Conservation (phyloP, 2,797 vertebrate genomes). For the Xiphophorus birchmanni region DNA sequence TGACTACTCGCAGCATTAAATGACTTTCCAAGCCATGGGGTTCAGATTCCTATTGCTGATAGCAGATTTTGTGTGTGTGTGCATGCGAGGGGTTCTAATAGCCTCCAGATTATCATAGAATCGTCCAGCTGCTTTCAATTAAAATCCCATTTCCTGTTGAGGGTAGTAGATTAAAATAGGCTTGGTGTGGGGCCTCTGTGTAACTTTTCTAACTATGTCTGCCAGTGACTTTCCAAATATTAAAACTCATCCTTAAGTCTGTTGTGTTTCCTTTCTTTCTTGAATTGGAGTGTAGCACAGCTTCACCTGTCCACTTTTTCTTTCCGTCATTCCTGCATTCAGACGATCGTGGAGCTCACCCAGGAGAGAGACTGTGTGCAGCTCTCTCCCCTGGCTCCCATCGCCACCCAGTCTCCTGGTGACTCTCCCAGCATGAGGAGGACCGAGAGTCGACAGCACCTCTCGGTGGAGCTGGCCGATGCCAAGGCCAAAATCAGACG, state of each 20-base stretch:
- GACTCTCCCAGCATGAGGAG: slow-evolving; percentile 94
- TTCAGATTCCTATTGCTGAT: slow-evolving; percentile 62
- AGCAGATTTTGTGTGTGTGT: slow-evolving; percentile 18
- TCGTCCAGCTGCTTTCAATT: slow-evolving; percentile 75
- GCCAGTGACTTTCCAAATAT: slow-evolving; percentile 22
- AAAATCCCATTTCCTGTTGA: slow-evolving; percentile 77
- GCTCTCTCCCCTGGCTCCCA: slow-evolving; percentile 82
- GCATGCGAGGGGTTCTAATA: slow-evolving; percentile 58
- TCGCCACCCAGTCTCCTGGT: slow-evolving; percentile 85
- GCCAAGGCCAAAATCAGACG: slow-evolving; percentile 96
- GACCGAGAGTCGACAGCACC: slow-evolving; percentile 95
- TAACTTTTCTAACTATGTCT: slow-evolving; percentile 28
- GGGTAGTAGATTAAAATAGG: slow-evolving; percentile 49
- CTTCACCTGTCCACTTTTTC: background rate
- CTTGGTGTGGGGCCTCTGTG: slow-evolving; percentile 34
- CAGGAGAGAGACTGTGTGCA: slow-evolving; percentile 93
- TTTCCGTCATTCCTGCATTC: slow-evolving; percentile 11
- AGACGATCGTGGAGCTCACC: slow-evolving; percentile 94
- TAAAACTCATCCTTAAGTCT: slow-evolving; percentile 2
- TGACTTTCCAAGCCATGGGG: slow-evolving; percentile 60
- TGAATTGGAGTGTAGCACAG: background rate
- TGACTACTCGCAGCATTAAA: slow-evolving; percentile 48
- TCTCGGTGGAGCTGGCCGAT: slow-evolving; percentile 95
- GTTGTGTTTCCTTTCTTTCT: background rate
- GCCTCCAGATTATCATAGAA: slow-evolving; percentile 71